A percentile compares a stretch with the other conserved stretches of the same genome.
Evolutionary conservation across 2,888 invertebrate species (phyloP).

Genomic region (Euzetes globulus): DNA sequence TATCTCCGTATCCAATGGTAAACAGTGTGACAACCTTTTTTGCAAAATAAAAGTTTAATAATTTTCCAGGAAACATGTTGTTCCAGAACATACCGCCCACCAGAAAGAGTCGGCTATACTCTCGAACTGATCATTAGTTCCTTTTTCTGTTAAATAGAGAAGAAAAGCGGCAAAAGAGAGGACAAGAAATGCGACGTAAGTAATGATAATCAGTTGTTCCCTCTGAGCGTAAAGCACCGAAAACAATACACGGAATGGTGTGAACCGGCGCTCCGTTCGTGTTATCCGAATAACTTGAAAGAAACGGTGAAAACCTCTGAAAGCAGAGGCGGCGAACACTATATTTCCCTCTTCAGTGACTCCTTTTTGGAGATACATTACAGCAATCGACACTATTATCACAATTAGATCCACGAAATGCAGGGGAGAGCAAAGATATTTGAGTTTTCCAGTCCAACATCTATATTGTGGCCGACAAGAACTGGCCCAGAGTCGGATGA

Average conservation of each 20-base stretch:
- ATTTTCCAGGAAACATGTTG: too few species aligned
- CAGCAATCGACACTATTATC: slow-evolving; percentile 13
- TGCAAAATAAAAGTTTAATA: too few species aligned
- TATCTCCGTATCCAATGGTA: too few species aligned
- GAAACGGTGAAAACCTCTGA: slow-evolving; percentile 32
- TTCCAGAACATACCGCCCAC: too few species aligned
- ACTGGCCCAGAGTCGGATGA: slow-evolving; percentile 17
- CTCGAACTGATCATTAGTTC: too few species aligned
- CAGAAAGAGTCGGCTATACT: too few species aligned
- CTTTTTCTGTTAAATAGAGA: too few species aligned
- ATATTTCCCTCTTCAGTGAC: slow-evolving; percentile 10
- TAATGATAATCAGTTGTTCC: slow-evolving; percentile 32
- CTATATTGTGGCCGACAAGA: slow-evolving; percentile 22
- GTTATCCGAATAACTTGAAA: slow-evolving; percentile 29
- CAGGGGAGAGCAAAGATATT: background rate
- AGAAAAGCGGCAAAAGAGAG: background rate
- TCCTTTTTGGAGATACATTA: background rate
- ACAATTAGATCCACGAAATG: slow-evolving; percentile 25
- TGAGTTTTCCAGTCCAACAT: slow-evolving; percentile 16
- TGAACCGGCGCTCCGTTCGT: slow-evolving; percentile 1
- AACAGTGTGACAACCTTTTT: too few species aligned
- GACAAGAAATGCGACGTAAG: slow-evolving; percentile 31
- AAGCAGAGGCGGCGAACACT: slow-evolving; percentile 29
- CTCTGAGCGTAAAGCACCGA: slow-evolving; percentile 33
- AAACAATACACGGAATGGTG: slow-evolving; percentile 22